phyloP scores from a whole-genome alignment of 2,888 invertebrate species.

The Melinaea marsaeus region DNA sequence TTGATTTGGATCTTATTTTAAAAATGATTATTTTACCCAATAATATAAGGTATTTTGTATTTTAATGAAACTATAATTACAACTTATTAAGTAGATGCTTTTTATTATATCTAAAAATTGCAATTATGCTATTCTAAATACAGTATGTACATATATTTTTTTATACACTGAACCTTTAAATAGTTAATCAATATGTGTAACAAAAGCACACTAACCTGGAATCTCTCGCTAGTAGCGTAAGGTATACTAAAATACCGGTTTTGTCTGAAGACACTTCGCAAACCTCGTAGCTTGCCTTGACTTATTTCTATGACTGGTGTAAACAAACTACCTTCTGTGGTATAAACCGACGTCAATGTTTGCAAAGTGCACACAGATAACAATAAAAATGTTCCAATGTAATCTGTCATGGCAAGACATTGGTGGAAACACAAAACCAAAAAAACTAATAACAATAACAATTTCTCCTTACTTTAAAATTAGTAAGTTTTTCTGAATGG shows the following conservation, averaged over 20 bases:
- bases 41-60: too few species aligned
- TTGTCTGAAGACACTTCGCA: constrained; percentile 51
- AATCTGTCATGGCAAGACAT: neutral
- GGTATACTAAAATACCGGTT: constrained; percentile 65
- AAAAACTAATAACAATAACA: too few species aligned
- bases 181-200: neutral
- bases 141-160: neutral
- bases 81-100: too few species aligned
- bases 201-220: constrained; percentile 48
- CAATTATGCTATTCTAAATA: too few species aligned
- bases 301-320: constrained; percentile 50
- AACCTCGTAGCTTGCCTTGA: constrained; percentile 58
- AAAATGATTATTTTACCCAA: too few species aligned
- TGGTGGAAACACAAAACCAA: neutral
- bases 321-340: constrained; percentile 31
- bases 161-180: neutral
- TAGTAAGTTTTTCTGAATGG: neutral
- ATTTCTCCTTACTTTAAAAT: too few species aligned
- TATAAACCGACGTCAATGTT: constrained; percentile 7
- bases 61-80: too few species aligned
- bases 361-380: constrained; percentile 9
- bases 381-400: neutral
- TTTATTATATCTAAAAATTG: too few species aligned
- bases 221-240: constrained; percentile 57
- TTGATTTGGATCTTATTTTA: too few species aligned